Evolutionary conservation across 2,113 vertebrate genomes (phyloP).

Genomic region (Bucco capensis): DNA sequence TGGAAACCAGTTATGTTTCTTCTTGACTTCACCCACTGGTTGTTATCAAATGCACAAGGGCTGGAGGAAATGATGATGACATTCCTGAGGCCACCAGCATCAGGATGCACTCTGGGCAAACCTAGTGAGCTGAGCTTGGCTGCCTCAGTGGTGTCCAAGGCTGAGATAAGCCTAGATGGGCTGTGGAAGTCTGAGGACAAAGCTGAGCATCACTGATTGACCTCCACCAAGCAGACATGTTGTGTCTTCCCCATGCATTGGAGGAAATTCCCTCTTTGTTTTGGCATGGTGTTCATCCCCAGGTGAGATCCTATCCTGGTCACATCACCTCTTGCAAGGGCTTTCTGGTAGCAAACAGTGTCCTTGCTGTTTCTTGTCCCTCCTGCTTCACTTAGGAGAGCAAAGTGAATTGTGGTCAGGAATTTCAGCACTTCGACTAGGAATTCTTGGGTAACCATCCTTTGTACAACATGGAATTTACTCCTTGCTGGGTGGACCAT

Average conservation of each 20-base stretch:
- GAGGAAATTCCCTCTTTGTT: not conserved
- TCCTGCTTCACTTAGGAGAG: not conserved
- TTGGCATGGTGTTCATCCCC: not conserved
- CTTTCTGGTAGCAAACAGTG: not conserved
- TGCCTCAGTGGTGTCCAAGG: not conserved
- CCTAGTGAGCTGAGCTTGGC: not conserved
- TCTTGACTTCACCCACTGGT: not conserved
- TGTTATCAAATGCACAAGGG: not conserved
- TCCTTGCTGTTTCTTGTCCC: not conserved
- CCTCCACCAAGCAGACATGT: not conserved
- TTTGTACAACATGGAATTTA: not conserved
- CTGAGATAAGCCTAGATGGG: not conserved
- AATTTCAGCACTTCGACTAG: not conserved
- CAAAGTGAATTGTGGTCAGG: fast-evolving
- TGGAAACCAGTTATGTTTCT: not conserved
- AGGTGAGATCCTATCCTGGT: not conserved
- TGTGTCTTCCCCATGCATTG: fast-evolving
- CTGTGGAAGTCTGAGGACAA: not conserved
- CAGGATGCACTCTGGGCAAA: not conserved
- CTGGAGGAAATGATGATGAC: not conserved
- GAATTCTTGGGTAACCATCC: not conserved
- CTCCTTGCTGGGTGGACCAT: not conserved
- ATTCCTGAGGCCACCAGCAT: not conserved
- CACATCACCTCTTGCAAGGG: not conserved
- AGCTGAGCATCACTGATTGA: not conserved